A percentile compares a stretch with the other conserved stretches of the same genome.
Evolutionary conservation across 2,797 vertebrate genomes (phyloP).

Genomic region (Malacoraja senta): DNA sequence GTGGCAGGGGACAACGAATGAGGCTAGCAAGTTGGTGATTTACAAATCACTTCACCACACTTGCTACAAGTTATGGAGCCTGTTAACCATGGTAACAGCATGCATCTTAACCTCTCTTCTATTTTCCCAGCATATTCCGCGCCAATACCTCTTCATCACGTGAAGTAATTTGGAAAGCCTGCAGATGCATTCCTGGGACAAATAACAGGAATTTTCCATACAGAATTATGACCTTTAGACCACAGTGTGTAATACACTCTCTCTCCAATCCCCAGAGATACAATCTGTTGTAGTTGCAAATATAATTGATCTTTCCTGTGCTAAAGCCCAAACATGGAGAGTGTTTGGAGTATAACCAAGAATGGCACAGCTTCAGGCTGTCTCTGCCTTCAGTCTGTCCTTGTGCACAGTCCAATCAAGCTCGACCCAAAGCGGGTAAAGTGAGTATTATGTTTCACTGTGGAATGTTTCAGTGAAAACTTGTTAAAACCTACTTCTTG

Average conservation of each 20-base stretch:
- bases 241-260: neutral
- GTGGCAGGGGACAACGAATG: neutral
- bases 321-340: neutral
- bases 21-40: neutral
- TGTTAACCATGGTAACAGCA: too few species aligned
- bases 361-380: conserved; percentile 26
- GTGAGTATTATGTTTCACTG: neutral
- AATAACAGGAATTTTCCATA: neutral
- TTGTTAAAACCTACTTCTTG: neutral
- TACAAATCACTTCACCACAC: too few species aligned
- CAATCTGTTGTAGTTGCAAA: conserved; percentile 30
- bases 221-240: neutral
- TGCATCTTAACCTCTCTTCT: neutral
- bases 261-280: conserved; percentile 23
- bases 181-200: neutral
- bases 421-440: neutral
- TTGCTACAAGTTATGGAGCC: neutral
- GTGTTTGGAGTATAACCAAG: conserved; percentile 24
- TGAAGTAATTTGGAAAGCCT: neutral
- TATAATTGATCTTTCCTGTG: conserved; percentile 10
- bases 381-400: conserved; percentile 24
- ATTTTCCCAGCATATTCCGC: neutral
- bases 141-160: neutral
- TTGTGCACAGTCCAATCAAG: neutral
- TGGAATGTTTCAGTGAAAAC: neutral